Evolutionary conservation across 2,113 vertebrate species (phyloP).

Genomic region (Saccopteryx leptura): DNA sequence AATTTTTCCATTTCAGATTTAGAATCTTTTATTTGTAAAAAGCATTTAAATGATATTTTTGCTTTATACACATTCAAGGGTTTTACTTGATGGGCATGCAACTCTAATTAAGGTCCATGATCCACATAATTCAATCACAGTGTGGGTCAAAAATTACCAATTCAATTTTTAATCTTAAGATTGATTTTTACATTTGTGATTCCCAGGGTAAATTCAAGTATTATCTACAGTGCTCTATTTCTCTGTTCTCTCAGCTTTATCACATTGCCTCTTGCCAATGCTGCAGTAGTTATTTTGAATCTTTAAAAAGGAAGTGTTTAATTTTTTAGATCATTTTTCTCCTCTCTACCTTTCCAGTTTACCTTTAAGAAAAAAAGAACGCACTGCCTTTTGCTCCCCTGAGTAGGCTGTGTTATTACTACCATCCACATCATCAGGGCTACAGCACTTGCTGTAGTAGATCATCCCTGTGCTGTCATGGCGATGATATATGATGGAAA

Average conservation of each 20-base stretch:
- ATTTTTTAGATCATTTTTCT: conserved; percentile 35
- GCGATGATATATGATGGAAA: conserved; percentile 84
- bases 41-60: conserved; percentile 42
- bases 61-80: background rate
- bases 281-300: background rate
- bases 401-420: conserved; percentile 84
- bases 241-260: background rate
- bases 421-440: conserved; percentile 81
- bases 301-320: conserved; percentile 52
- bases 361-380: conserved; percentile 77
- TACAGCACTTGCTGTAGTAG: conserved; percentile 69
- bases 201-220: conserved; percentile 21
- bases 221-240: background rate
- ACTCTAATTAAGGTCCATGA: conserved; percentile 70
- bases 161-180: conserved; percentile 62
- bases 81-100: conserved; percentile 1
- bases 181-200: conserved; percentile 59
- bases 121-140: conserved; percentile 69
- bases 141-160: conserved; percentile 56
- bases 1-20: background rate
- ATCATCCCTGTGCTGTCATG: conserved; percentile 86
- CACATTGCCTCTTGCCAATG: background rate
- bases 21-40: background rate
- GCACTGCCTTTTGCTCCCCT: conserved; percentile 60
- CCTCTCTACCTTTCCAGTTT: conserved; percentile 56